Evolutionary conservation across 2,888 invertebrate species (phyloP), one percentile per base, ranked within the genome.

Genomic region (Drymonia ruficornis): DNA sequence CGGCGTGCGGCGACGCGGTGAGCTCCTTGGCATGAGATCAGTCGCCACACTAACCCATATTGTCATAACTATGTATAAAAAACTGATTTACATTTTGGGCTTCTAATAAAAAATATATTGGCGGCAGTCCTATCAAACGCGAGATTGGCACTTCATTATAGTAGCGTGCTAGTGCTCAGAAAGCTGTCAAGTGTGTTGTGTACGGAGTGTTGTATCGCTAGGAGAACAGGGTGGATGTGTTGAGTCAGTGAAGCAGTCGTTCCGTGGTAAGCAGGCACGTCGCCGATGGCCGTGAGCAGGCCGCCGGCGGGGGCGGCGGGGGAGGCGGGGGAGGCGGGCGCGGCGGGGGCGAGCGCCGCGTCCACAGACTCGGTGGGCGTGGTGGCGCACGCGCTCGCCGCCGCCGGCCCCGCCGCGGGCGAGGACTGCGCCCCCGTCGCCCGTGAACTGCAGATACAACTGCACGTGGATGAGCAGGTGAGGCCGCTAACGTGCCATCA

Each of bases 341-440:
- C 23, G 40, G 72, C 42, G 56, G 72, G 67, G 28, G 81, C 81
- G 52, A 87, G 87, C 70, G 83, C 76, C 12, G 67, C 63, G 34
- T 87, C 88, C 40, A 81, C 83, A 0, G 90, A 89, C 36, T 88
- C 88, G 0, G 89, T 88, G 70, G 89, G 88, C 71, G 87, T 89
- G 65, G 89, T 81, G 67, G 82, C 75, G 80, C 79, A 69, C 70
- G 80, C 15, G 1, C 54, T 63, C 69, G 80, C 57, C 12, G 55
- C 47, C 45, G 15, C 9, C 9, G 50, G 28, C 18, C 62, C 61
- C 36, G 51, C 23, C 79, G 81, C 70, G 63, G 82, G 49, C 61
- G 81, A 55, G 19, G 81, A 63, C 69, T 83, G 59, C 5, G 59
- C 48, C 47, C 63, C 60, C 43, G 42, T 49, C 76, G 84, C 73